A percentile compares a stretch with the other conserved stretches of the same genome.
phyloP scores from a whole-genome alignment of 2,797 vertebrate genomes.

The Netta rufina region DNA sequence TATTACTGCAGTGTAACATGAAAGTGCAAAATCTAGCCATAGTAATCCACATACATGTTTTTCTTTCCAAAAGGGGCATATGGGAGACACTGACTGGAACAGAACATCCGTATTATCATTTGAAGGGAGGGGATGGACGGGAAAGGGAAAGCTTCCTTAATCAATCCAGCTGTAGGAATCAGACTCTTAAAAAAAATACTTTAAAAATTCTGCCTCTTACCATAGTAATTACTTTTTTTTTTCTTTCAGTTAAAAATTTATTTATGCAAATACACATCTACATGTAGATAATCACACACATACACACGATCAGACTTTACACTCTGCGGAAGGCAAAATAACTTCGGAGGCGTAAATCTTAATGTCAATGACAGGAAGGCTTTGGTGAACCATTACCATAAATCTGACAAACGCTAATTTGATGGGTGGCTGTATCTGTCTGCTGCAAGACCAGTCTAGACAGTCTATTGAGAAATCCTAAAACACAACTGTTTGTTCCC shows the following conservation, averaged over 20 bases:
- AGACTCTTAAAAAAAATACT: slow-evolving; percentile 5
- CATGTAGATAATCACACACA: slow-evolving; percentile 25
- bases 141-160: slow-evolving; percentile 43
- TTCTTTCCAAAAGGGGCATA: slow-evolving; percentile 83
- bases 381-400: slow-evolving; percentile 99
- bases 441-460: slow-evolving; percentile 99
- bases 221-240: slow-evolving; percentile 26
- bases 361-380: slow-evolving; percentile 98
- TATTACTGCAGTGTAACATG: slow-evolving; percentile 90
- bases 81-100: slow-evolving; percentile 74
- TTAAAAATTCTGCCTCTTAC: slow-evolving; percentile 9
- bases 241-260: slow-evolving; percentile 63
- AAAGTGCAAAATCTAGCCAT: slow-evolving; percentile 84
- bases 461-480: slow-evolving; percentile 98
- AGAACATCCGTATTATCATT: slow-evolving; percentile 74
- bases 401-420: slow-evolving; percentile 99
- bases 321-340: slow-evolving; percentile 80
- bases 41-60: slow-evolving; percentile 87
- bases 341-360: slow-evolving; percentile 92
- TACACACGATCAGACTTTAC: slow-evolving; percentile 77
- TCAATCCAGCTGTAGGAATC: slow-evolving; percentile 64
- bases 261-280: slow-evolving; percentile 49
- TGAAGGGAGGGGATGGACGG: slow-evolving; percentile 25
- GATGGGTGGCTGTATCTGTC: slow-evolving; percentile 99
- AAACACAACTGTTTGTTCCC: slow-evolving; percentile 96